Evolutionary conservation across 1,140 invertebrate species (phyloP).

Genomic region (Drosophila ohnishii): DNA sequence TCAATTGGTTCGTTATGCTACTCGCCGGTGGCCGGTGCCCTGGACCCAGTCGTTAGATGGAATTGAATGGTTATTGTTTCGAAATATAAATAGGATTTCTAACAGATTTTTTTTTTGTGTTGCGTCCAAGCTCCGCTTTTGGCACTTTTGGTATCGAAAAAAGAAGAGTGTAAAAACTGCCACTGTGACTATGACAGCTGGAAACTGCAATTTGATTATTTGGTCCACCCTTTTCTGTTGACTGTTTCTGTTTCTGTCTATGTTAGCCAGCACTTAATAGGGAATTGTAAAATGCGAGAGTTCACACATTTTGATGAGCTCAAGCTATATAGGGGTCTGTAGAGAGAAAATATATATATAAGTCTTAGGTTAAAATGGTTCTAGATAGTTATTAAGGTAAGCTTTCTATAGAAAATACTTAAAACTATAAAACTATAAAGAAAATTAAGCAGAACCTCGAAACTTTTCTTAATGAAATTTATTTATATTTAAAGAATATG

Average conservation of each 20-base stretch:
- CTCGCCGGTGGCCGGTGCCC: slow-evolving; percentile 32
- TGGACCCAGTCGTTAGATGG: slow-evolving; percentile 72
- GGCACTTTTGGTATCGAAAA: slow-evolving; percentile 7
- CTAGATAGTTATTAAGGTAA: not conserved
- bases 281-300: slow-evolving; percentile 39
- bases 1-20: slow-evolving; percentile 78
- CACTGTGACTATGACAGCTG: slow-evolving; percentile 58
- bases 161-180: slow-evolving; percentile 18
- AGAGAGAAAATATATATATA: not conserved
- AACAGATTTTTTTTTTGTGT: slow-evolving; percentile 59
- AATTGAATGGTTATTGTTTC: slow-evolving; percentile 82
- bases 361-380: slow-evolving; percentile 1
- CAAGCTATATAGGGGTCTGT: not conserved
- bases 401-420: not conserved
- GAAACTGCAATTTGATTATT: slow-evolving; percentile 79
- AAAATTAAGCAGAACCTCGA: not conserved
- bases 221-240: slow-evolving; percentile 15
- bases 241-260: not conserved
- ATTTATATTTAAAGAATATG: too few species aligned
- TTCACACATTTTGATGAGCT: slow-evolving; percentile 51
- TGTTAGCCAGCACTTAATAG: slow-evolving; percentile 44
- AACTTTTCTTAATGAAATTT: too few species aligned
- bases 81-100: slow-evolving; percentile 81
- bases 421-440: not conserved
- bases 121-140: slow-evolving; percentile 22